Base-by-base conservation (phyloP, 2,797 vertebrate species). In the Cottoperca gobio region DNA sequence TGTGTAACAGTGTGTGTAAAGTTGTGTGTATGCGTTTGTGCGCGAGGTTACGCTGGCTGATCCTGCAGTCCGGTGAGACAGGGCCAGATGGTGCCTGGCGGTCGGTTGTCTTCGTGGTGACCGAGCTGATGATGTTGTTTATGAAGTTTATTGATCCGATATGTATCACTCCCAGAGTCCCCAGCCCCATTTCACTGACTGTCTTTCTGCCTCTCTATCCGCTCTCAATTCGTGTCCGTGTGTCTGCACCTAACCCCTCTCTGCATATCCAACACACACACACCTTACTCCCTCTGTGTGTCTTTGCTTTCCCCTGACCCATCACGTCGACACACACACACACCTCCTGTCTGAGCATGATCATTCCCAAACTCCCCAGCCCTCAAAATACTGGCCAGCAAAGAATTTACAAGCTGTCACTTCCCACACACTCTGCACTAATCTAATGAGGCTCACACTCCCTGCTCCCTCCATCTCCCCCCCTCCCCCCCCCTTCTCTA, bases 71-170 rank as follows among this genome's bases (percentile, higher is more conserved):
- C 82, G 49, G 66, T 60, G 93, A 89, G 87, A 91, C 76, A 1
- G 26, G 79, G 80, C 90, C 93, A 94, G 92, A 93, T 93, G 92
- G 92, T 65, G 90, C 88, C 80, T 84, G 88, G 83, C 73, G 88
- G 86, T 91, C 84, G 85, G 88, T 87, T 90, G 90, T 92, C 84
- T 89, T 90, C 78, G 67, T 81, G 76, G 88, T 81, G 86, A 89
- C 90, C 81, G 73, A 73, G 89, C 85, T 90, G 90, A 93, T 93
- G 90, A 93, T 91, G 88, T 87, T 76, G 88, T 93, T 92, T 91
- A 91, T 92, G 88, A 91, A 91, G 90, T 88, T 93, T 93, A 93
- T 94, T 91, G 92, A 93, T 94, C 88, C 75, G 84, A 91, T 90
- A 86, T 91, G 90, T 86, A 82, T 79, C 79, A 21, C 79, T 91